These are phyloP conservation scores for Amblyjoppa fuscipennis DNA, from an alignment of 2,888 invertebrate genomes.

Conservation along the genomic window DNA sequence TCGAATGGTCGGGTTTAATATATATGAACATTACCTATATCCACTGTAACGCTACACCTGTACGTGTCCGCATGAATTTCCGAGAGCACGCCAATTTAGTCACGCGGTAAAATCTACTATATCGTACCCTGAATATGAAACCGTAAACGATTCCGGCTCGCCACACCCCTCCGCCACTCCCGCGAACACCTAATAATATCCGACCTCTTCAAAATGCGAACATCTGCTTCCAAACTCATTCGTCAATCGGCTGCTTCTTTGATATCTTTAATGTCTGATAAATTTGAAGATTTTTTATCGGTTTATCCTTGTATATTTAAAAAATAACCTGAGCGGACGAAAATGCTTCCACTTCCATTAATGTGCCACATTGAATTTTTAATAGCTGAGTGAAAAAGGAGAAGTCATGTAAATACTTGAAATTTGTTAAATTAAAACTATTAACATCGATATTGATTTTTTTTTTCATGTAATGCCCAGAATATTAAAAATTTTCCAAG, in stretches of 20 bases:
- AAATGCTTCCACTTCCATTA: neutral
- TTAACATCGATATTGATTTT: neutral
- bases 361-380: neutral
- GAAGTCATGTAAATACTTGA: neutral
- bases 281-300: neutral
- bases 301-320: no score
- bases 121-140: slow-evolving; percentile 10
- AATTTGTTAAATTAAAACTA: neutral
- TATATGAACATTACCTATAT: slow-evolving; percentile 38
- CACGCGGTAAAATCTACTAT: slow-evolving; percentile 24
- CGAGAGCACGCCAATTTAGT: slow-evolving; percentile 30
- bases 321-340: neutral
- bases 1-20: slow-evolving; percentile 40
- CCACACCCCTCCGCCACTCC: slow-evolving; percentile 13
- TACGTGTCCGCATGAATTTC: slow-evolving; percentile 21
- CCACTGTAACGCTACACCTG: slow-evolving; percentile 16
- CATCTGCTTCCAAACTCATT: neutral
- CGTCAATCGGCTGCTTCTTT: neutral
- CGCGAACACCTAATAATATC: neutral
- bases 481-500: neutral
- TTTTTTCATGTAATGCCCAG: neutral
- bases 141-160: slow-evolving; percentile 24
- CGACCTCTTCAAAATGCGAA: neutral
- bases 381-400: neutral
- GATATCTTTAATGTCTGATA: neutral